Conservation (phyloP, 2,888 invertebrate genomes). For the Nemotelus pantherinus region DNA sequence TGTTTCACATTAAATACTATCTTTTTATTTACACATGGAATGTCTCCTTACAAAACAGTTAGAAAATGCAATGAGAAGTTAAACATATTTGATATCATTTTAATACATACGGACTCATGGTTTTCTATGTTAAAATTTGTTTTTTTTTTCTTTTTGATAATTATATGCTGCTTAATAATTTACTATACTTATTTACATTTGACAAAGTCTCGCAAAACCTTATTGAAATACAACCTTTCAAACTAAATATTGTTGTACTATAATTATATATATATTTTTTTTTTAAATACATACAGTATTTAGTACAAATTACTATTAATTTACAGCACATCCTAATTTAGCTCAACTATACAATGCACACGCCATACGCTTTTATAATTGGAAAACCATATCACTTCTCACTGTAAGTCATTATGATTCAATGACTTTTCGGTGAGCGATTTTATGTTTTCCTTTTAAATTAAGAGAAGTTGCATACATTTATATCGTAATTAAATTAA, state of each 20-base stretch:
- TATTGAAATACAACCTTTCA: neutral
- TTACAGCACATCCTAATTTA: too few species aligned
- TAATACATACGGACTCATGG: neutral
- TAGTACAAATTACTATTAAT: neutral
- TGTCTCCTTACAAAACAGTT: conserved; percentile 17
- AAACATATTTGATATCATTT: neutral
- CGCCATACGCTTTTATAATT: too few species aligned
- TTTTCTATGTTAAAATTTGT: neutral
- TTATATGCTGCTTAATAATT: neutral
- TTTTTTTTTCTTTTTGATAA: neutral
- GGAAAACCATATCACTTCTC: too few species aligned
- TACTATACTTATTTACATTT: neutral
- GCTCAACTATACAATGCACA: too few species aligned
- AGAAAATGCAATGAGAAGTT: neutral
- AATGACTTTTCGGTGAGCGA: too few species aligned
- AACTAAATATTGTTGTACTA: neutral
- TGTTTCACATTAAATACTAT: neutral
- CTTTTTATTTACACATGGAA: conserved; percentile 28
- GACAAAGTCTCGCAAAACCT: neutral
- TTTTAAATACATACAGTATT: conserved; percentile 2
- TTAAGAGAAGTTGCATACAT: neutral
- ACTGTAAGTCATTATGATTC: too few species aligned
- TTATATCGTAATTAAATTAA: neutral
- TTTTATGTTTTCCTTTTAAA: too few species aligned
- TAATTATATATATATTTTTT: neutral